A percentile compares a stretch with the other conserved stretches of the same genome.
These are phyloP conservation scores for Syncerus caffer DNA, from an alignment of 2,797 vertebrate genomes.

Conservation along the genomic window DNA sequence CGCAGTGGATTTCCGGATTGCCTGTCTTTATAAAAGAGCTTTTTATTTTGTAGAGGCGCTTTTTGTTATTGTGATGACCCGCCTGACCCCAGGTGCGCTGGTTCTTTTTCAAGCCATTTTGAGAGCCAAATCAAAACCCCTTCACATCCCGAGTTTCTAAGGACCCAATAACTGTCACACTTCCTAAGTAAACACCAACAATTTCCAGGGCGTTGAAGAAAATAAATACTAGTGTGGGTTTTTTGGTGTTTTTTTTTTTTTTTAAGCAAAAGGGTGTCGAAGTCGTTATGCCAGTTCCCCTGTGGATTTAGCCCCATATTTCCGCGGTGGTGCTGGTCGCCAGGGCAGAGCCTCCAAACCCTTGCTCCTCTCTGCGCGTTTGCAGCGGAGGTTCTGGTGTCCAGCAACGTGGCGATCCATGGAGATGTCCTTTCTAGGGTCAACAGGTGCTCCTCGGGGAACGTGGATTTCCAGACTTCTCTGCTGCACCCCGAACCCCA, in stretches of 20 bases:
- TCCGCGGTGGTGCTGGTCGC: not conserved
- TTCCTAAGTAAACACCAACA: constrained; percentile 65
- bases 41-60: constrained; percentile 77
- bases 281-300: not conserved
- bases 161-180: constrained; percentile 40
- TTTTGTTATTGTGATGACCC: constrained; percentile 77
- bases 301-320: not conserved
- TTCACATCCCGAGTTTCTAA: constrained; percentile 57
- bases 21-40: constrained; percentile 73
- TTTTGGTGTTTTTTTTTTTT: not conserved
- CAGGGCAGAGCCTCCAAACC: not conserved
- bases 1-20: constrained; percentile 72
- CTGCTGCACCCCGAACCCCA: not conserved
- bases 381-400: not conserved
- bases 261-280: not conserved
- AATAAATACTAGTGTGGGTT: not conserved
- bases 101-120: constrained; percentile 68
- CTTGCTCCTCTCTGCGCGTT: not conserved
- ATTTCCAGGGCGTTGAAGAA: constrained; percentile 35
- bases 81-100: constrained; percentile 69
- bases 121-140: constrained; percentile 45
- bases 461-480: not conserved
- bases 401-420: not conserved
- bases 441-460: not conserved
- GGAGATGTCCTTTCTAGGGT: constrained; percentile 17